Evolutionary conservation across 2,797 vertebrate genomes (phyloP), one percentile per base, ranked within the genome.

Genomic region (Gallinago stenura): DNA sequence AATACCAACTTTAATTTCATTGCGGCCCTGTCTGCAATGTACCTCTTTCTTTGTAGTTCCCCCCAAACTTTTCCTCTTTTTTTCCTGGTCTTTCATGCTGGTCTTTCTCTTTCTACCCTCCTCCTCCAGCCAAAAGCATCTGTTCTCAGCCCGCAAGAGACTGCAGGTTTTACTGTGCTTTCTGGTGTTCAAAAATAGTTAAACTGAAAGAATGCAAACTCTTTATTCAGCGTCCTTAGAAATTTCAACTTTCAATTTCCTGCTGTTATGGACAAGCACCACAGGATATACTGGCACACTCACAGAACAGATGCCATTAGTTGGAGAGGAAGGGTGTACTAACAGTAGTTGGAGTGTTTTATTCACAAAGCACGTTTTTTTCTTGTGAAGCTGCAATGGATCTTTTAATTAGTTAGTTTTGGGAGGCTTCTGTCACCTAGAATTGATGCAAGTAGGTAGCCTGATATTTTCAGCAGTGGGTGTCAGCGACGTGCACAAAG

Each of bases 151-250:
- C 48, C 94, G 37, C 51, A 53, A 81, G 43, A 50, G 56, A 37
- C 19, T 83, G 37, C 50, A 88, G 51, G 37, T 86, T 94, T 95
- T 88, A 83, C 30, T 84, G 37, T 57, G 54, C 33, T 79, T 87
- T 92, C 77, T 79, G 51, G 45, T 10, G 72, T 62, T 30, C 21
- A 84, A 83, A 93, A 95, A 54, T 1, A 88, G 54, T 65, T 69
- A 69, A 83, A 81, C 31, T 91, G 76, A 46, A 83, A 91, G 65
- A 87, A 93, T 62, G n/a, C 41, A 94, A 93, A 71, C 9, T 39
- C 37, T 78, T 94, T 68, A 75, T 75, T 77, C 61, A 76, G 35
- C 46, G 87, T 89, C 77, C 78, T 71, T 70, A 80, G 45, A 78
- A 92, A 48, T 86, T 87, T 92, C 37, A 75, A 28, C 51, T 87